Percentiles rank a stretch among this genome's conserved stretches.
These are phyloP conservation scores for Forbesichthys agassizii DNA, from an alignment of 2,113 vertebrate genomes.

Conservation along the genomic window DNA sequence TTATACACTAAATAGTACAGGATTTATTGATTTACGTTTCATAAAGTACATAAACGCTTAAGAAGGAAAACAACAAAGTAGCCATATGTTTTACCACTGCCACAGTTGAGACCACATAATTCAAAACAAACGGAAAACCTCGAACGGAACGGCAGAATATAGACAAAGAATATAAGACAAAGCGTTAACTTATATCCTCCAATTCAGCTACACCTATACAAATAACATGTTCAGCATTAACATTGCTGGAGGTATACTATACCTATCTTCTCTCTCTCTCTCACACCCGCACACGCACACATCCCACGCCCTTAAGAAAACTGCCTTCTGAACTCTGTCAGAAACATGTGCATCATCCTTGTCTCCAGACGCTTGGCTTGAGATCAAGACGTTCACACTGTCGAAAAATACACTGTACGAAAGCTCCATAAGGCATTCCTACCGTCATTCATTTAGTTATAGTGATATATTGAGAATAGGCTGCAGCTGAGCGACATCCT, in stretches of 20 bases:
- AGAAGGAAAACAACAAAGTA: neutral
- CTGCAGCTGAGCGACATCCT: neutral
- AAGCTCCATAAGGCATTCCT: conserved; percentile 34
- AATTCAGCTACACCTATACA: too few relatives aligned
- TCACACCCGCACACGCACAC: neutral
- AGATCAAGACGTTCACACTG: conserved; percentile 44
- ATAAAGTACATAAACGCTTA: neutral
- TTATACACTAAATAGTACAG: neutral
- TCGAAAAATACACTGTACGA: conserved; percentile 42
- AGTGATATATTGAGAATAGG: conserved; percentile 11
- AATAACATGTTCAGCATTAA: too few relatives aligned
- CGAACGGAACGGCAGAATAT: too few relatives aligned
- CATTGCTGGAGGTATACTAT: neutral
- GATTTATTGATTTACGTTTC: too few relatives aligned
- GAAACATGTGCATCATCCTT: conserved; percentile 33
- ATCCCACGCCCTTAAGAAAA: conserved; percentile 12
- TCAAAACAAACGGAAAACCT: neutral
- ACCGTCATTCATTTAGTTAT: conserved; percentile 22
- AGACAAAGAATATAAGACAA: too few relatives aligned
- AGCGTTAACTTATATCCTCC: too few relatives aligned
- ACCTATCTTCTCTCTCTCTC: neutral
- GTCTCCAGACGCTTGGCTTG: conserved; percentile 45
- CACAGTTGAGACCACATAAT: neutral
- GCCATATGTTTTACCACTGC: neutral
- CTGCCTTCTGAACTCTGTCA: conserved; percentile 18